Base-by-base conservation (phyloP, 1,140 invertebrate genomes). In the Procambarus virginalis region DNA sequence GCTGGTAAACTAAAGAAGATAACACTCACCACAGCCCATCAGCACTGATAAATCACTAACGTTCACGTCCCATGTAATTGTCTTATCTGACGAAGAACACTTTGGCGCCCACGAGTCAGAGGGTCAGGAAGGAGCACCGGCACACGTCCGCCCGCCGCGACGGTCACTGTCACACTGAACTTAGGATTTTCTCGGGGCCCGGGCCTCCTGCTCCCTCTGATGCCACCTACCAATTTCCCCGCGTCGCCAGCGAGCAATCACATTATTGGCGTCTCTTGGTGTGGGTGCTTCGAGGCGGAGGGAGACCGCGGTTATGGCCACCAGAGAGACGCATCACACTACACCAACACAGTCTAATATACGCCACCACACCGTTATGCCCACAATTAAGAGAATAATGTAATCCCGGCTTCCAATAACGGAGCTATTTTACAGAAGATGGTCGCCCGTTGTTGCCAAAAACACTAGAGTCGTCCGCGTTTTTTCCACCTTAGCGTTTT, bases 161-260 rank as follows among this genome's bases (percentile, higher is more conserved):
- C 22, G 9, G n/a, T 73, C 68, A 4, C 68, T 73, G n/a, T 73
- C 68, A 73, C 68, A 73, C 68, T 73, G 68, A 73, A 73, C 68
- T 73, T 73, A 2, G n/a, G n/a, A 73, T 73, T 73, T 73, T 73
- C 68, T 73, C 68, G 2, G 22, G 2, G 2, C 3, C 68, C 4
- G 22, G n/a, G 2, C n/a, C 22, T 12, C n/a, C 68, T 6, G 0
- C n/a, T 9, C n/a, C 22, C 8, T 6, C 68, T 20, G 68, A 22
- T 73, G 68, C 68, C n/a, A 34, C 6, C n/a, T 20, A 68, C 64
- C 17, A 20, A 68, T 68, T 68, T 68, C 2, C 4, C 64, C 4
- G 17, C 4, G 64, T 68, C 17, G 10, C 64, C 64, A 68, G 64
- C 64, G 12, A 17, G 64, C 20, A 68, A 68, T 68, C 64, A 68